A percentile compares a stretch with the other conserved stretches of the same genome.
Evolutionary conservation across 2,113 vertebrate genomes (phyloP).

Genomic region (Apeltes quadracus): DNA sequence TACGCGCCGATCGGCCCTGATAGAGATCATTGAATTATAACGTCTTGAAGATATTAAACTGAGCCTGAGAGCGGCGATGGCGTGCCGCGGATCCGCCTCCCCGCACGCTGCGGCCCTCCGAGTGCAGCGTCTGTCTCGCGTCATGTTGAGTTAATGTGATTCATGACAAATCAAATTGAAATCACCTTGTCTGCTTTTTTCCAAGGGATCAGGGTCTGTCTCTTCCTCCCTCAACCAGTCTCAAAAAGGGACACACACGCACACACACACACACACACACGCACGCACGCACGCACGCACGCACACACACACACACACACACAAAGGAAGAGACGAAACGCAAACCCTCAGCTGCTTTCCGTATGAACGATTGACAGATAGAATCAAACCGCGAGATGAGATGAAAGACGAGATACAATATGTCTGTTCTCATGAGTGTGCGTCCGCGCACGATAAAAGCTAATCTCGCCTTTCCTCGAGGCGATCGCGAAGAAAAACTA

Average conservation of each 20-base stretch:
- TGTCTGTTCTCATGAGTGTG: constrained; percentile 4
- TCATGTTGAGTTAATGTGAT: constrained; percentile 54
- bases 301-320: constrained; percentile 12
- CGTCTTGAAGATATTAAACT: background rate
- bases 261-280: constrained; percentile 7
- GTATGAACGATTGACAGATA: constrained; percentile 58
- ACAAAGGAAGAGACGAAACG: constrained; percentile 38
- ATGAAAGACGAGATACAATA: constrained; percentile 58
- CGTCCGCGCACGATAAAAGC: constrained; percentile 51
- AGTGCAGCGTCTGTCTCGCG: constrained; percentile 45
- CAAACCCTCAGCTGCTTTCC: constrained; percentile 46
- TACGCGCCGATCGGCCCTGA: background rate
- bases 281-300: constrained; percentile 3
- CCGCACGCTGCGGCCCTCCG: constrained; percentile 1
- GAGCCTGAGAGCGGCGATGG: background rate
- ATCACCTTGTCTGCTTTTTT: constrained; percentile 51
- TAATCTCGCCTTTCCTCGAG: constrained; percentile 50
- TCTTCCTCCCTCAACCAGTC: constrained; percentile 33
- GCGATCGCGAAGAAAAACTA: constrained; percentile 29
- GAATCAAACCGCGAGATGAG: constrained; percentile 59
- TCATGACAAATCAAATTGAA: constrained; percentile 71
- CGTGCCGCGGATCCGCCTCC: constrained; percentile 1
- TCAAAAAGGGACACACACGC: constrained; percentile 4
- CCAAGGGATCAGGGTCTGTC: constrained; percentile 26
- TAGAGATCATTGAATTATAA: background rate